phyloP scores from a whole-genome alignment of 2,113 vertebrate species.

The Macquaria australasica region DNA sequence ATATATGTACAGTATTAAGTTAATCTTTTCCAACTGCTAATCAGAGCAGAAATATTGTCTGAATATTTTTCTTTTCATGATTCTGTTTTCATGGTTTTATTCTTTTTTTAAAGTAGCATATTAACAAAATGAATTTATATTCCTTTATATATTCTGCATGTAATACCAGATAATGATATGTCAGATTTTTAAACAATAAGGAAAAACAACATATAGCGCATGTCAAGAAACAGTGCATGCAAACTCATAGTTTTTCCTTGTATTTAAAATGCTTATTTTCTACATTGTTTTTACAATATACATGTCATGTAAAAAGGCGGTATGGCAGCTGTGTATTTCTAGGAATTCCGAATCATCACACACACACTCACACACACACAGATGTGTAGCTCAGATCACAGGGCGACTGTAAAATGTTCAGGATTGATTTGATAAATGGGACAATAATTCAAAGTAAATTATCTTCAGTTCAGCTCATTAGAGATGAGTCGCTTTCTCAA shows the following conservation, averaged over 20 bases:
- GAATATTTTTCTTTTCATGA: neutral
- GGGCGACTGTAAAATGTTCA: slow-evolving; percentile 37
- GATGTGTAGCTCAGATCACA: neutral
- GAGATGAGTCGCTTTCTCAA: slow-evolving; percentile 77
- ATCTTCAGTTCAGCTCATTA: slow-evolving; percentile 73
- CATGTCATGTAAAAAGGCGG: neutral
- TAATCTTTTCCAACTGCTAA: neutral
- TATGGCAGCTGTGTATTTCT: neutral
- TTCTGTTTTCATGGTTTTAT: neutral
- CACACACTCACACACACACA: neutral
- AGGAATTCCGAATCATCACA: neutral
- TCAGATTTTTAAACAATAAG: neutral
- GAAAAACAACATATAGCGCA: neutral
- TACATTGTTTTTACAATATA: neutral
- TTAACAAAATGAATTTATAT: neutral
- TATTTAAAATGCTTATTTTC: neutral
- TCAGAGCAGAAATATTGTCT: neutral
- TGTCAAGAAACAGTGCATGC: neutral
- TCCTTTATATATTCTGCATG: neutral
- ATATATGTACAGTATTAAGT: neutral
- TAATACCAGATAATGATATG: neutral
- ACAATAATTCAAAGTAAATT: slow-evolving; percentile 76
- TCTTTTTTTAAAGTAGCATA: neutral
- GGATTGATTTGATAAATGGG: slow-evolving; percentile 73
- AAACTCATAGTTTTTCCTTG: neutral